A percentile compares a stretch with the other conserved stretches of the same genome.
These are phyloP conservation scores for Bugulina stolonifera DNA, from an alignment of 2,888 invertebrate species.

Conservation along the genomic window DNA sequence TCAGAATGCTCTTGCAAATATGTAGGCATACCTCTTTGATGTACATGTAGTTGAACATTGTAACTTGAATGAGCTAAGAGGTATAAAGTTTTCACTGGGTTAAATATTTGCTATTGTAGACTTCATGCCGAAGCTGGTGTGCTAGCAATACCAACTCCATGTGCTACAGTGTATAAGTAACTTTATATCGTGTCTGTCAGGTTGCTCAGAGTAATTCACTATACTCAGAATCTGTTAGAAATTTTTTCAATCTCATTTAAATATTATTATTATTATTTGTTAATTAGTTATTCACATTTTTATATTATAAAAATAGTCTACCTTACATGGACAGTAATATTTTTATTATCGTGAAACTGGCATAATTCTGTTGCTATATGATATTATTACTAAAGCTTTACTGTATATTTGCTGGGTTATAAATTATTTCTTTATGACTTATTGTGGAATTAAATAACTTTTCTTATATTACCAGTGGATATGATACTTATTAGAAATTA, in stretches of 20 bases:
- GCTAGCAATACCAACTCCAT: constrained; percentile 21
- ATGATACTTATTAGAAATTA: too few relatives aligned
- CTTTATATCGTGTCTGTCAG: not conserved
- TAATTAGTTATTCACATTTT: not conserved
- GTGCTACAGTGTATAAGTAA: constrained; percentile 4
- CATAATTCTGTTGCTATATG: constrained; percentile 7
- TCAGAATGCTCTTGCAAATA: too few relatives aligned
- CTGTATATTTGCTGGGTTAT: not conserved
- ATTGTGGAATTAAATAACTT: too few relatives aligned
- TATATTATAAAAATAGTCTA: too few relatives aligned
- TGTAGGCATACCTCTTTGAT: too few relatives aligned
- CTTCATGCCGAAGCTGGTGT: constrained; percentile 21
- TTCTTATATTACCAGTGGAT: too few relatives aligned
- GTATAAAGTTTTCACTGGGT: too few relatives aligned
- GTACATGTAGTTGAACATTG: too few relatives aligned
- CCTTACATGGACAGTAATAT: too few relatives aligned
- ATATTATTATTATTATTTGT: not conserved
- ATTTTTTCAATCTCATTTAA: not conserved
- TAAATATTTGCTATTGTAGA: constrained; percentile 9
- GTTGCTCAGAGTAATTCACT: not conserved
- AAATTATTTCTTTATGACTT: not conserved
- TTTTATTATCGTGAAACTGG: constrained; percentile 20
- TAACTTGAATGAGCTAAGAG: too few relatives aligned
- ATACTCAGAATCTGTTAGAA: not conserved
- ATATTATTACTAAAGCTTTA: not conserved